These are phyloP conservation scores for Decapterus maruadsi DNA, from an alignment of 2,797 vertebrate genomes.

Conservation along the genomic window DNA sequence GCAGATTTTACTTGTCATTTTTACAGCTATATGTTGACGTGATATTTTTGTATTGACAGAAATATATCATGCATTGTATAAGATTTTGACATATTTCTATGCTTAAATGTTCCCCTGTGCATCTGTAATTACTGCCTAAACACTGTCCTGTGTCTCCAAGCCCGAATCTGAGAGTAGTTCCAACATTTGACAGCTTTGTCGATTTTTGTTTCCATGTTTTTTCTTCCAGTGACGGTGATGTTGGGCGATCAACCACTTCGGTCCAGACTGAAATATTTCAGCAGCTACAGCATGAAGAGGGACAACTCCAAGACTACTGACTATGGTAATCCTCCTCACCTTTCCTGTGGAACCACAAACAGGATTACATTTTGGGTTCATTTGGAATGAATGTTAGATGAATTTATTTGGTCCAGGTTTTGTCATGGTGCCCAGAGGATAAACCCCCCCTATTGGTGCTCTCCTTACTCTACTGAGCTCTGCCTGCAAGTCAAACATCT, in stretches of 20 bases:
- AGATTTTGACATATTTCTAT: constrained; percentile 2
- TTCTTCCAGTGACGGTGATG: not conserved
- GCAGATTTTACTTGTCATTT: constrained; percentile 10
- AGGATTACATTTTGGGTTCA: not conserved
- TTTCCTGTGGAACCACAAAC: not conserved
- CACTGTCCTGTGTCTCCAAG: constrained; percentile 1
- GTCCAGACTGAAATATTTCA: not conserved
- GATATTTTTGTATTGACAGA: constrained; percentile 26
- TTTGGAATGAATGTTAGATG: not conserved
- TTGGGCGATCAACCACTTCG: no score
- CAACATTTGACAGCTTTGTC: not conserved
- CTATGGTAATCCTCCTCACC: not conserved
- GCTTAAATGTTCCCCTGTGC: constrained; percentile 11
- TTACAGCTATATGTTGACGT: constrained; percentile 5
- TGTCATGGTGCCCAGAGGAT: not conserved
- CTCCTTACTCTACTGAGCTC: not conserved
- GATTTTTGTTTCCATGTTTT: constrained; percentile 4
- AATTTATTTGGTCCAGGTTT: not conserved
- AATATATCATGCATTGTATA: constrained; percentile 10
- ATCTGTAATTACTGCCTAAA: constrained; percentile 34
- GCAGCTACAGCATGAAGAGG: constrained; percentile 15
- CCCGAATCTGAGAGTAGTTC: not conserved
- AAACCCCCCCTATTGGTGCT: no score
- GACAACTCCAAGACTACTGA: not conserved
- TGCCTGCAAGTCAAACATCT: not conserved